A percentile compares a stretch with the other conserved stretches of the same genome.
These are phyloP conservation scores for Apomyelois bistriatella DNA, from an alignment of 2,888 invertebrate species.

Conservation along the genomic window DNA sequence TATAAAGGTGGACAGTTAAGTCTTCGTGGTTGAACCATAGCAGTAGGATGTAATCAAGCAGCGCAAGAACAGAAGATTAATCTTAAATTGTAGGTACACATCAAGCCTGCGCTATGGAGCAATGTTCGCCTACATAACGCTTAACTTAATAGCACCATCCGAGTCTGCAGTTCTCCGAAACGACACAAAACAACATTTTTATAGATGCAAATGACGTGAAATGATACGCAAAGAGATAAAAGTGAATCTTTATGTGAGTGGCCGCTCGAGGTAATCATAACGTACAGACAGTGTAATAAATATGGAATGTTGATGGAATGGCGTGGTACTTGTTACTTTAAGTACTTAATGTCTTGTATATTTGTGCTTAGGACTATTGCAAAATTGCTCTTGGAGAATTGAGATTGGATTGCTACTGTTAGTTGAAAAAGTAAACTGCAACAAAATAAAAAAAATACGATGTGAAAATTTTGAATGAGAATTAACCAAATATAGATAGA, in stretches of 20 bases:
- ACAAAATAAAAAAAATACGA: too few relatives aligned
- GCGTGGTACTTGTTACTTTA: not conserved
- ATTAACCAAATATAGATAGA: too few relatives aligned
- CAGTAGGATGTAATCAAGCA: too few relatives aligned
- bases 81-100: too few relatives aligned
- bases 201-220: slow-evolving; percentile 12
- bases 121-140: slow-evolving; percentile 9
- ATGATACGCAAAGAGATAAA: slow-evolving; percentile 10
- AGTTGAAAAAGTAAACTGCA: too few relatives aligned
- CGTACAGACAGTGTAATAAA: not conserved
- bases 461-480: not conserved
- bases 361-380: not conserved
- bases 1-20: too few relatives aligned
- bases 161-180: slow-evolving; percentile 10
- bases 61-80: too few relatives aligned
- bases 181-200: slow-evolving; percentile 13
- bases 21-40: too few relatives aligned
- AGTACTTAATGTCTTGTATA: not conserved
- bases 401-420: not conserved
- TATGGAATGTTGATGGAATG: slow-evolving; percentile 8
- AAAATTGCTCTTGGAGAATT: not conserved
- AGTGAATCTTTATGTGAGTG: slow-evolving; percentile 10
- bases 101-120: not conserved
- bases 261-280: not conserved
- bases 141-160: slow-evolving; percentile 7